phyloP scores from a whole-genome alignment of 2,113 vertebrate genomes.

The Budorcas taxicolor region DNA sequence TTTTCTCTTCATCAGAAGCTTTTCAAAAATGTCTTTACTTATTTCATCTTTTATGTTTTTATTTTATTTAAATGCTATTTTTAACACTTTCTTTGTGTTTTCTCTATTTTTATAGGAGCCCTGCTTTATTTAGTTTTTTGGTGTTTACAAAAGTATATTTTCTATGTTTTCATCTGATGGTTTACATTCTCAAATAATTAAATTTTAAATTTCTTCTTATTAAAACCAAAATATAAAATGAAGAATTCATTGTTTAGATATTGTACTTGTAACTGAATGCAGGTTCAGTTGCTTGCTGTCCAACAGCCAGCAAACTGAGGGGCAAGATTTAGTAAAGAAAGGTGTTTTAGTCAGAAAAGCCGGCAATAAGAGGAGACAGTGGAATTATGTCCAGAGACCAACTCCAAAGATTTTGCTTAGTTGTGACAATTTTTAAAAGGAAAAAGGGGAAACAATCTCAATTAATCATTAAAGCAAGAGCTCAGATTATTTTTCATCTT shows the following conservation, averaged over 20 bases:
- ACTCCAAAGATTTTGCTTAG: not conserved
- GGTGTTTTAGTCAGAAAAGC: not conserved
- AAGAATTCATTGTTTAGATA: not conserved
- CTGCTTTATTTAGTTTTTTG: not conserved
- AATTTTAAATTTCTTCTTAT: not conserved
- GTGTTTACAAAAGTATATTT: not conserved
- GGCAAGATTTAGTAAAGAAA: not conserved
- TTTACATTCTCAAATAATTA: not conserved
- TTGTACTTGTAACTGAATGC: not conserved
- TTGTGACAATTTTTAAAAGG: not conserved
- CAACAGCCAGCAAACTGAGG: not conserved
- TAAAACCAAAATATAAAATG: not conserved
- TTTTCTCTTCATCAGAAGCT: not conserved
- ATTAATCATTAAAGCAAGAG: not conserved
- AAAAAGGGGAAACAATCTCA: not conserved
- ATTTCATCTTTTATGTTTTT: not conserved
- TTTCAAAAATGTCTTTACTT: not conserved
- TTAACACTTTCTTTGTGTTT: not conserved
- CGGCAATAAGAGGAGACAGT: fast-evolving
- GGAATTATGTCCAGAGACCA: not conserved
- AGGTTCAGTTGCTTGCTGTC: not conserved
- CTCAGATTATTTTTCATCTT: not conserved
- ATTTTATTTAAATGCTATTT: not conserved
- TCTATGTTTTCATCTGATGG: not conserved
- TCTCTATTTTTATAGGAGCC: not conserved